These are phyloP conservation scores for Spatulosminthurus flaviceps DNA, from an alignment of 2,888 invertebrate species.

Conservation along the genomic window DNA sequence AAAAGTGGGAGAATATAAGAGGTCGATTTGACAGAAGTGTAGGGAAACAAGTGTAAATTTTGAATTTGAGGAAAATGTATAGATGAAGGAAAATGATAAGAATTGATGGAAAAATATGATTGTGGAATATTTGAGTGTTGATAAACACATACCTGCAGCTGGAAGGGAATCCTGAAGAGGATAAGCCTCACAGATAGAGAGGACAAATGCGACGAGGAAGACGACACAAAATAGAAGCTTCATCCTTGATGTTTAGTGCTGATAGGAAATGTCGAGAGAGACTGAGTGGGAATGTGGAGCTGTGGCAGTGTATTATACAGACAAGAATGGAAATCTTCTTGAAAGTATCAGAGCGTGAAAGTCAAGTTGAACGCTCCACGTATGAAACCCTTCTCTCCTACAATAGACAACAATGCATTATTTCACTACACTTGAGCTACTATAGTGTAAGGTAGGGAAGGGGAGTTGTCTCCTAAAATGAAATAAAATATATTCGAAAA, in stretches of 20 bases:
- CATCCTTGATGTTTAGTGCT: slow-evolving; percentile 33
- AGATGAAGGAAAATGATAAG: no score
- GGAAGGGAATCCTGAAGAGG: slow-evolving; percentile 34
- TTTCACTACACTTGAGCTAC: no score
- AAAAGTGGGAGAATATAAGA: no score
- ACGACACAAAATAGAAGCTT: not conserved
- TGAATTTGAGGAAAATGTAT: no score
- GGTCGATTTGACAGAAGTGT: no score
- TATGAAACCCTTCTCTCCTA: not conserved
- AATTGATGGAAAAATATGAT: no score
- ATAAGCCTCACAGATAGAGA: slow-evolving; percentile 20
- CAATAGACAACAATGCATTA: no score
- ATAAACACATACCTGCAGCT: slow-evolving; percentile 33
- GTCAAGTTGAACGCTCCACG: slow-evolving; percentile 34
- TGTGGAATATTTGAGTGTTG: no score
- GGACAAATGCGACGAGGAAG: slow-evolving; percentile 27
- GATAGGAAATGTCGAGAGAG: not conserved
- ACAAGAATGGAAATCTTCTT: slow-evolving; percentile 22
- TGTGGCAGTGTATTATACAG: slow-evolving; percentile 36
- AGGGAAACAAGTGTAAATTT: no score
- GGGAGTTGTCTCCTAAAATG: no score
- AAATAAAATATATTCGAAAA: no score
- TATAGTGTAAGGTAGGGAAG: no score
- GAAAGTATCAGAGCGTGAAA: slow-evolving; percentile 48
- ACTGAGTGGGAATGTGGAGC: slow-evolving; percentile 15